Conservation (phyloP, 2,888 invertebrate genomes). For the Callyntrura sp. region DNA sequence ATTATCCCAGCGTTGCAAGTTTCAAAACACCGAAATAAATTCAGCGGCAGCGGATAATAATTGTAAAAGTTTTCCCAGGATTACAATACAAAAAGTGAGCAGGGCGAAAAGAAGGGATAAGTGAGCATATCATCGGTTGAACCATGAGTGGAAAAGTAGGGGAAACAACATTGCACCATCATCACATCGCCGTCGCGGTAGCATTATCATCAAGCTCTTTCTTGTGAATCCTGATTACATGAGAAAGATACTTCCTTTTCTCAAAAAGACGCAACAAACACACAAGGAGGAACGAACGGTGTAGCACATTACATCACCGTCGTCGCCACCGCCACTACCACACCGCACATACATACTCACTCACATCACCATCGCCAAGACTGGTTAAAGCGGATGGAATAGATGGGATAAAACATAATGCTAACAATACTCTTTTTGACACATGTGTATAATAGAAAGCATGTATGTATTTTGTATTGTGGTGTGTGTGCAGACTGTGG, state of each 20-base stretch:
- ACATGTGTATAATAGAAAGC: slow-evolving; percentile 6
- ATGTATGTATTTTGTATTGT: slow-evolving; percentile 45
- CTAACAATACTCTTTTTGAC: slow-evolving; percentile 31
- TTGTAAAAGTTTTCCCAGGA: no score
- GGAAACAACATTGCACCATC: slow-evolving; percentile 57
- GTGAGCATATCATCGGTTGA: slow-evolving; percentile 35
- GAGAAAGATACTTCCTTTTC: slow-evolving; percentile 71
- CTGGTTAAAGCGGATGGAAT: slow-evolving; percentile 36
- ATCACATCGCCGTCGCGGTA: not conserved
- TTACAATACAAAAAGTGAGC: no score
- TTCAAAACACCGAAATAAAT: no score
- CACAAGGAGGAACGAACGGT: slow-evolving; percentile 59
- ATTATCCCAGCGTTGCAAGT: no score
- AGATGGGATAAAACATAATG: slow-evolving; percentile 27
- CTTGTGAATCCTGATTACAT: slow-evolving; percentile 53
- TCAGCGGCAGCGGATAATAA: no score
- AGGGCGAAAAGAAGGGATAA: slow-evolving; percentile 23
- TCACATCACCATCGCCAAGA: not conserved
- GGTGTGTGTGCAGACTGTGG: not conserved
- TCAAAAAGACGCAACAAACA: slow-evolving; percentile 60
- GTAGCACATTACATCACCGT: slow-evolving; percentile 64
- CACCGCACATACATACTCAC: slow-evolving; percentile 2
- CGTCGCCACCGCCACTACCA: slow-evolving; percentile 52
- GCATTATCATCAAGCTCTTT: slow-evolving; percentile 21
- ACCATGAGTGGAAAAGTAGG: slow-evolving; percentile 30